Evolutionary conservation across 2,888 invertebrate genomes (phyloP).

Genomic region (Tetragnatha montana): DNA sequence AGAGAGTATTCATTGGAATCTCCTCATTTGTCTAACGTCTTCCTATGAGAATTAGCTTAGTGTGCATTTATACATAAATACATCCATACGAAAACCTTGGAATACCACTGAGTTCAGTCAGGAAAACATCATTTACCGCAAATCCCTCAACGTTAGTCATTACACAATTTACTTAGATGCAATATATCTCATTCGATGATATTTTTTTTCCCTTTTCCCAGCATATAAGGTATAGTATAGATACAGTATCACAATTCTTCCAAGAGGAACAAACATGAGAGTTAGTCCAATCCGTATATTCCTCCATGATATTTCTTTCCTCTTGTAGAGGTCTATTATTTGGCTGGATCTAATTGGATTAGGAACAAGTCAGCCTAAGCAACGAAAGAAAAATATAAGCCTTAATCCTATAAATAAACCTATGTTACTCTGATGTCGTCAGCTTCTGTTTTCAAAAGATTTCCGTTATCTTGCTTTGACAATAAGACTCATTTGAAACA

Average conservation of each 20-base stretch:
- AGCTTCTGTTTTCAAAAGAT: neutral
- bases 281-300: neutral
- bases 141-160: too few species aligned
- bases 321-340: neutral
- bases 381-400: neutral
- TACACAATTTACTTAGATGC: too few species aligned
- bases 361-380: neutral
- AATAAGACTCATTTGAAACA: too few species aligned
- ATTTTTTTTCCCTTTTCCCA: neutral
- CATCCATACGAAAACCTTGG: too few species aligned
- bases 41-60: too few species aligned
- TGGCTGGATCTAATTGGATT: neutral
- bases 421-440: neutral
- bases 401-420: constrained; percentile 1
- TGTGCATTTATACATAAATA: too few species aligned
- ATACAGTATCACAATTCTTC: neutral
- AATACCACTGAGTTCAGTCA: too few species aligned
- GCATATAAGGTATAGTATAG: neutral
- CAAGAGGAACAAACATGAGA: neutral
- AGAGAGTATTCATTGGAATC: too few species aligned
- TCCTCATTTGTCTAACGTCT: too few species aligned
- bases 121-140: too few species aligned
- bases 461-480: too few species aligned
- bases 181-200: too few species aligned
- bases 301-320: neutral